A percentile compares a stretch with the other conserved stretches of the same genome.
These are phyloP conservation scores for Python bivittatus DNA, from an alignment of 2,113 vertebrate species.

Conservation along the genomic window DNA sequence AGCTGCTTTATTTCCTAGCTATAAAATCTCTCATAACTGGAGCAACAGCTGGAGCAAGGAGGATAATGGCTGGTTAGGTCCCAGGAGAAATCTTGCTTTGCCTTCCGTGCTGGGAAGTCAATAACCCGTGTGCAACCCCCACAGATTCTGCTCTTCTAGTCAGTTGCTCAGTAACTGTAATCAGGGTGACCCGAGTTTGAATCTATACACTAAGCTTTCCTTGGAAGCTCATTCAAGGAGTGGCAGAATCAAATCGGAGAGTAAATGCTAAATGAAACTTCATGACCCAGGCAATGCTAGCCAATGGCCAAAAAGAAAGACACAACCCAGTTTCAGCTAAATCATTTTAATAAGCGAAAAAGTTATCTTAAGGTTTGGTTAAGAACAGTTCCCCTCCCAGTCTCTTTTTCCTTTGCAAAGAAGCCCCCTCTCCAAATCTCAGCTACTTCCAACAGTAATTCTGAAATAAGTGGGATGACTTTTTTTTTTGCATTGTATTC, in stretches of 20 bases:
- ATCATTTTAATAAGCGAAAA: conserved; percentile 8
- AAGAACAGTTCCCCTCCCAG: neutral
- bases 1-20: neutral
- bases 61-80: neutral
- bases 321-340: neutral
- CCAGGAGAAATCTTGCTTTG: neutral
- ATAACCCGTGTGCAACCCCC: neutral
- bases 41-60: neutral
- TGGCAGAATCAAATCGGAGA: neutral
- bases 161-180: neutral
- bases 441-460: neutral
- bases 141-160: neutral
- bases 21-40: too few species aligned
- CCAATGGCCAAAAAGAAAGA: neutral
- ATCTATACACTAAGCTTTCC: neutral
- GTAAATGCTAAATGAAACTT: neutral
- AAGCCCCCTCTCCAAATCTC: neutral
- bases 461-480: neutral
- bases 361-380: neutral
- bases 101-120: neutral
- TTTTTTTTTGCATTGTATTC: neutral
- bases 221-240: neutral
- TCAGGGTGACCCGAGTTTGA: neutral
- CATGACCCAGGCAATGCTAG: neutral
- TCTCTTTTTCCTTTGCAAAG: neutral